Evolutionary conservation across 2,797 vertebrate species (phyloP), one percentile per base, ranked within the genome.

Genomic region (Argya squamiceps): DNA sequence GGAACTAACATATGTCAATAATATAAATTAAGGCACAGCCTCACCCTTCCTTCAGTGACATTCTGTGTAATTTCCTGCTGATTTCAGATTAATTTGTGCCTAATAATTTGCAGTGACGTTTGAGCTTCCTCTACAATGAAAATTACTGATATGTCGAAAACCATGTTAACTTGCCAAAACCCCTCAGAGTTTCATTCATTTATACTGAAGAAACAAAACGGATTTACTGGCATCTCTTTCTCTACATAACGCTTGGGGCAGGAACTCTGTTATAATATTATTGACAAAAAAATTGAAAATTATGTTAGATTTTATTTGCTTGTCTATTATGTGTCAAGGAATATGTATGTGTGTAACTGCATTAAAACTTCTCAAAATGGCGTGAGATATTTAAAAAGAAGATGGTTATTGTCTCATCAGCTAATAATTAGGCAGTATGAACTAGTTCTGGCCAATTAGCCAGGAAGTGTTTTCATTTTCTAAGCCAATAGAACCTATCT

Each of bases 361-460:
- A 64, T 32, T 4, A 2, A 30, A 91, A 46, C n/a, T 84, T 74
- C 41, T 59, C 60, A 79, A 79, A 82, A 67, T 60, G 1, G 26
- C 49, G 6, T 30, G 47, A 83, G 32, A 73, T 49, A 69, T 59
- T 83, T 71, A 29, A 68, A 71, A 92, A 81, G 10, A 86, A 32
- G 15, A 53, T 7, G 18, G 23, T 67, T 79, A 29, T 88, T 84
- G 37, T 64, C 36, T 79, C 50, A 79, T 89, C 58, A 73, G 34
- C 46, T 83, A 84, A 88, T 90, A 82, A 89, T 85, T 73, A 95
- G 18, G 9, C 49, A 84, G 16, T 73, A 50, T 59, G 46, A 81
- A 90, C 47, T 59, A 12, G 56, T 92, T 96, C 88, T 82, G 74
- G 74, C 47, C 69, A 89, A 91, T 92, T 89, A 94, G 34, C 22